These are phyloP conservation scores for Heliconius cydno DNA, from an alignment of 2,888 invertebrate genomes.

Conservation along the genomic window DNA sequence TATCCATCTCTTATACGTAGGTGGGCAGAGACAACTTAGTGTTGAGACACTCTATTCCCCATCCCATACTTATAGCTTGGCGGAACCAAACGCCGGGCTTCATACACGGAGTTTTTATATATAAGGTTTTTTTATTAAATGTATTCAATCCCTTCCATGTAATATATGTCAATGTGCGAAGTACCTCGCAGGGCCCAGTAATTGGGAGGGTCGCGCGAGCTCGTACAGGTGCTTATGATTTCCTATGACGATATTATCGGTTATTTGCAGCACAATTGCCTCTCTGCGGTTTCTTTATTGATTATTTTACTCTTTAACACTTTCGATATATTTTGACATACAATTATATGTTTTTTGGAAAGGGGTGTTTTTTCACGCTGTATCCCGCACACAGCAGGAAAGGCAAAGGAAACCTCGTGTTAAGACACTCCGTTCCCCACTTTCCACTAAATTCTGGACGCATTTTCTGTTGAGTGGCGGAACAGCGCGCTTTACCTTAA, in stretches of 20 bases:
- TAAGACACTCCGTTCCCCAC: too few relatives aligned
- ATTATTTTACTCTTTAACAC: background rate
- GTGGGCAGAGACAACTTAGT: too few relatives aligned
- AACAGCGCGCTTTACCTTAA: too few relatives aligned
- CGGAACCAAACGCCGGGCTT: background rate
- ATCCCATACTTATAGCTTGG: background rate
- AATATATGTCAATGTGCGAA: slow-evolving; percentile 1
- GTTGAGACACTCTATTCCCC: too few relatives aligned
- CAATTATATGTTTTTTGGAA: background rate
- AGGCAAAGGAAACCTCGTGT: too few relatives aligned
- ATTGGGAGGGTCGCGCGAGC: slow-evolving; percentile 40
- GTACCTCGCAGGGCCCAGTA: slow-evolving; percentile 34
- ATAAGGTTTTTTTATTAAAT: background rate
- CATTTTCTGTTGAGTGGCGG: too few relatives aligned
- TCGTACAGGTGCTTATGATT: slow-evolving; percentile 44
- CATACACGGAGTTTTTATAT: background rate
- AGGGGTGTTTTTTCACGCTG: too few relatives aligned
- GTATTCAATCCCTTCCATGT: background rate
- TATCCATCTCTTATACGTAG: too few relatives aligned
- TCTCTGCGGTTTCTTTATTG: slow-evolving; percentile 9
- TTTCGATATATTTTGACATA: background rate
- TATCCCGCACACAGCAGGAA: too few relatives aligned
- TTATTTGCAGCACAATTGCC: slow-evolving; percentile 30
- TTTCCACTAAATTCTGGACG: too few relatives aligned
- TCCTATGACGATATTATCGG: slow-evolving; percentile 34